Base-by-base conservation (phyloP, 2,888 invertebrate genomes). In the Urechis unicinctus region DNA sequence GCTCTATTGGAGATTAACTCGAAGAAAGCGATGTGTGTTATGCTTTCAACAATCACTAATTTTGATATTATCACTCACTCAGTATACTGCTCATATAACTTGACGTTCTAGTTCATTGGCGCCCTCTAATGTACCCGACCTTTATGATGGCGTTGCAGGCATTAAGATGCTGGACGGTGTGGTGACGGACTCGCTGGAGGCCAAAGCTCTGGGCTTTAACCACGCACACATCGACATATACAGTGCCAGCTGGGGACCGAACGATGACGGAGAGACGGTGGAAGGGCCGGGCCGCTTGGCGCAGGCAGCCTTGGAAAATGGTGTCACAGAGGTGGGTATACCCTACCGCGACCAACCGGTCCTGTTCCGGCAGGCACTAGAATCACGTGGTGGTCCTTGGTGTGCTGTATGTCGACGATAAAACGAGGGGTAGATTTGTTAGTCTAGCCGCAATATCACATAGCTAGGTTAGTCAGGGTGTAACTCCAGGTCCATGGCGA, bases 161-260 rank as follows among this genome's bases (percentile, higher is more conserved):
- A 86, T 94, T 21, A 86, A 90, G 67, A 85, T 94, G 82, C 82
- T 95, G 59, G 93, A 92, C 72, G 93, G 92, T 1, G 80, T 85
- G 59, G 88, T 93, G 53, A 91, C 88, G 56, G 94, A 95, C 76
- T 82, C 87, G 28, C 82, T 91, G 31, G 95, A 95, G 80, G 91
- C 88, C 17, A 86, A 86, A 66, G 89, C 91, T 1, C 81, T 95
- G 58, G 85, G 87, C 1, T 88, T 84, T 75, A 88, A 86, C 22
- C 86, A 89, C 65, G 83, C 87, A 62, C 83, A 88, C 69, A 68
- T 81, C n/a, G 91, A 94, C 73, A 87, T 94, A 63, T 92, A 89
- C 79, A 91, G 91, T 66, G 89, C 91, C 46, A 91, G 91, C 29
- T 94, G 94, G 94, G 94, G 94, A 3, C 94, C 94, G 5, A 87